A percentile compares a stretch with the other conserved stretches of the same genome.
These are phyloP conservation scores for Trachops cirrhosus DNA, from an alignment of 2,797 vertebrate genomes.

Conservation along the genomic window DNA sequence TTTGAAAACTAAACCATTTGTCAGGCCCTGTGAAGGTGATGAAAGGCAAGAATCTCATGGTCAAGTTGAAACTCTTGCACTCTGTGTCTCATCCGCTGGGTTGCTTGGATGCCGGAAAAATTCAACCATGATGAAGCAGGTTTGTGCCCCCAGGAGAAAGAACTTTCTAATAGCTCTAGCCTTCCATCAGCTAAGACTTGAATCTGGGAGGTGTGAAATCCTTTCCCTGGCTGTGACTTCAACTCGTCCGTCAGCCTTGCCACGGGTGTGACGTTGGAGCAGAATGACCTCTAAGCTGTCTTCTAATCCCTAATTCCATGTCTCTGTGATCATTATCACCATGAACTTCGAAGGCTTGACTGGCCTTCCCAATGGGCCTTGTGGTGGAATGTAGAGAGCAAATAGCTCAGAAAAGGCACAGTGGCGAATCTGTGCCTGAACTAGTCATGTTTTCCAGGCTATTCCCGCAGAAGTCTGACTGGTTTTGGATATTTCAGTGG, in stretches of 20 bases:
- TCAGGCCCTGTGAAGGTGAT: conserved; percentile 23
- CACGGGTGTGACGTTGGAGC: neutral
- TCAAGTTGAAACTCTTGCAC: neutral
- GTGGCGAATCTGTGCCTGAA: neutral
- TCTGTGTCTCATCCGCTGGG: neutral
- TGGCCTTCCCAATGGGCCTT: neutral
- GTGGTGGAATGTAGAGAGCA: neutral
- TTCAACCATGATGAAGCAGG: neutral
- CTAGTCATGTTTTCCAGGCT: neutral
- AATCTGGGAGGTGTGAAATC: neutral
- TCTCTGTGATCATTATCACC: neutral
- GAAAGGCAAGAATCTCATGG: conserved; percentile 23
- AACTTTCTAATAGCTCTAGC: neutral
- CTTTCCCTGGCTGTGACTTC: neutral
- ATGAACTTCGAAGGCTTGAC: neutral
- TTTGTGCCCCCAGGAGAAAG: neutral
- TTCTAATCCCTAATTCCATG: neutral
- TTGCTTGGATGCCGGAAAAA: neutral
- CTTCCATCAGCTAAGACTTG: neutral
- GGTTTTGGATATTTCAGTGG: neutral
- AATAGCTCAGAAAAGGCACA: neutral
- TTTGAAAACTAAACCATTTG: conserved; percentile 59
- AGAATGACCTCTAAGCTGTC: neutral
- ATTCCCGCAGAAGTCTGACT: neutral
- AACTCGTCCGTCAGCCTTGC: neutral